Evolutionary conservation across 2,797 vertebrate species (phyloP).

Genomic region (Octomys mimax): DNA sequence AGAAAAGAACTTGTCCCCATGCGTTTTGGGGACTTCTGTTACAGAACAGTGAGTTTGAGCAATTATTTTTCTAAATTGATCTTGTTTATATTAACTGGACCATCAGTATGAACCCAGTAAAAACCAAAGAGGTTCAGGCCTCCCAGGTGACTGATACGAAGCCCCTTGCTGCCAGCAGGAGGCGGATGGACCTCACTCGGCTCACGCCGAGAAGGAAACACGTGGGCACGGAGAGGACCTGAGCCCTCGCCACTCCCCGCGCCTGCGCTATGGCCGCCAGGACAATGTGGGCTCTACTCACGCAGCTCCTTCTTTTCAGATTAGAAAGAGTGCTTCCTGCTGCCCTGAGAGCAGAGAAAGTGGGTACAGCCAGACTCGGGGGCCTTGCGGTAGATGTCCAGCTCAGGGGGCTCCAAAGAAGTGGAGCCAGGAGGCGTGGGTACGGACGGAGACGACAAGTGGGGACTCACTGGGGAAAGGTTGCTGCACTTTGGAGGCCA

Average conservation of each 20-base stretch:
- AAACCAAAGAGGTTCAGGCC: not conserved
- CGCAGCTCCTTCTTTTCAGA: fast-evolving
- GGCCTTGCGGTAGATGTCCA: not conserved
- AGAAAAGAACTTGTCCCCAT: not conserved
- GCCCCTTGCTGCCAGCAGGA: not conserved
- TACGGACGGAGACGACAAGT: fast-evolving
- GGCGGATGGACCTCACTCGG: not conserved
- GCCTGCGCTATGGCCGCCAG: not conserved
- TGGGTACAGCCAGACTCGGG: fast-evolving
- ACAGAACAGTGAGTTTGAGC: not conserved
- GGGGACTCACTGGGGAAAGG: too few relatives aligned
- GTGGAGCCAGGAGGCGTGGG: not conserved
- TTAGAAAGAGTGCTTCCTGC: not conserved
- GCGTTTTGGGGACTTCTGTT: not conserved
- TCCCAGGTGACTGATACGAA: not conserved
- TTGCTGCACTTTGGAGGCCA: not conserved
- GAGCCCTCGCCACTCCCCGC: not conserved
- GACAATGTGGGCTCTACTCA: not conserved
- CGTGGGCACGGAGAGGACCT: not conserved
- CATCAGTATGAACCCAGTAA: not conserved
- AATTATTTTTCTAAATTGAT: not conserved
- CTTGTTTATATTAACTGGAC: not conserved
- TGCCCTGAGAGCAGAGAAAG: not conserved
- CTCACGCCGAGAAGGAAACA: not conserved
- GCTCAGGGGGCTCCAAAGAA: not conserved